These are phyloP conservation scores for Sturnus vulgaris DNA, from an alignment of 2,113 vertebrate species.

Conservation along the genomic window DNA sequence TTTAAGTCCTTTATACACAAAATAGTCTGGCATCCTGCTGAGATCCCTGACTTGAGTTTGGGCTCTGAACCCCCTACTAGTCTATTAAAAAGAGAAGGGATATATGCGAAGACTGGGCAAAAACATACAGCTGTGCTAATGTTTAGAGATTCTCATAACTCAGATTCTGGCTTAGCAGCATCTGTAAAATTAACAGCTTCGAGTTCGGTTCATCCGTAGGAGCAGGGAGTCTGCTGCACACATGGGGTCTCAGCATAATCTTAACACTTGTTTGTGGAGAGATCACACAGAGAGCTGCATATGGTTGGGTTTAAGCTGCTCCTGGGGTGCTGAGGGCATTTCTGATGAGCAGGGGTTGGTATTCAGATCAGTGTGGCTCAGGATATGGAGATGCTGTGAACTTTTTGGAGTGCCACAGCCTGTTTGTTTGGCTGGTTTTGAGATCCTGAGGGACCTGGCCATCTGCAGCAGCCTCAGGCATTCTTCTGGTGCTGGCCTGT, in stretches of 20 bases:
- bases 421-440: background rate
- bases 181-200: constrained; percentile 39
- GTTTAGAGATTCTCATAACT: background rate
- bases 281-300: background rate
- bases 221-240: background rate
- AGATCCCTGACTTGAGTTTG: background rate
- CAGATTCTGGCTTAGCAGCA: constrained; percentile 1
- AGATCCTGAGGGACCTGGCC: background rate
- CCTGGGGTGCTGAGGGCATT: background rate
- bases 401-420: background rate
- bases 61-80: background rate
- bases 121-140: background rate
- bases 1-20: background rate
- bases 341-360: background rate
- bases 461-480: background rate
- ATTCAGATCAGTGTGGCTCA: background rate
- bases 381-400: background rate
- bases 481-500: background rate
- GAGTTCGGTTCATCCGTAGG: background rate
- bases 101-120: background rate
- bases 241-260: background rate
- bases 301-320: constrained; percentile 1
- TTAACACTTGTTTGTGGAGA: constrained; percentile 13
- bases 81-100: background rate
- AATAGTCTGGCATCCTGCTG: background rate